These are phyloP conservation scores for Rostratula benghalensis DNA, from an alignment of 2,113 vertebrate genomes.

Conservation along the genomic window DNA sequence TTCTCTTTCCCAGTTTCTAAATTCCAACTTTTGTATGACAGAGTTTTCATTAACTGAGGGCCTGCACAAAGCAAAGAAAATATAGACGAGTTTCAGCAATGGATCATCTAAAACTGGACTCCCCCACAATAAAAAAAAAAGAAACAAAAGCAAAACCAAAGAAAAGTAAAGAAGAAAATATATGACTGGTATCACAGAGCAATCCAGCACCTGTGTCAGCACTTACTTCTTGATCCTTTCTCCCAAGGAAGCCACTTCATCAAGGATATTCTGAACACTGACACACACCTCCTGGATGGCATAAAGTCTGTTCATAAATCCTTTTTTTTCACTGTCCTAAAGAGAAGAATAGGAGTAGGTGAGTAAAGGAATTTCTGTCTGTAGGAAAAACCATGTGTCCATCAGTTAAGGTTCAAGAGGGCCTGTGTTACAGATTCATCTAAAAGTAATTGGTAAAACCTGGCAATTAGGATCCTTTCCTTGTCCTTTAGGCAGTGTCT, in stretches of 20 bases:
- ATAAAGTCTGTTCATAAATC: constrained; percentile 98
- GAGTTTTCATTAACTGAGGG: constrained; percentile 20
- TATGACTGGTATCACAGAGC: neutral
- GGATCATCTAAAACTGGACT: neutral
- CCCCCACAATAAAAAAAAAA: neutral
- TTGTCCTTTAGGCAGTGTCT: neutral
- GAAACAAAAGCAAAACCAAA: neutral
- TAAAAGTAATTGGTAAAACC: neutral
- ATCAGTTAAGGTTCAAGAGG: neutral
- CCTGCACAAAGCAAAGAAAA: constrained; percentile 32
- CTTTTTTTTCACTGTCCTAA: constrained; percentile 95
- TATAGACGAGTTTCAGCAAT: neutral
- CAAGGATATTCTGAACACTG: constrained; percentile 94
- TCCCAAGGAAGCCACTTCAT: constrained; percentile 93
- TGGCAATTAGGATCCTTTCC: neutral
- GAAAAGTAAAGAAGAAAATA: neutral
- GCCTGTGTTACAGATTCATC: neutral
- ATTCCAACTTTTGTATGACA: constrained; percentile 39
- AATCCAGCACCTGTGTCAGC: neutral
- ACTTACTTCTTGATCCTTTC: constrained; percentile 99
- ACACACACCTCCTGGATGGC: constrained; percentile 98
- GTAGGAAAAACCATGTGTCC: neutral
- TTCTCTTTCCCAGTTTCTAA: constrained; percentile 14
- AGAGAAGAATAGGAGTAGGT: constrained; percentile 35
- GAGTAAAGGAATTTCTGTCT: neutral